Conservation (phyloP, 2,888 invertebrate genomes). For the Rhogogaster chlorosoma region DNA sequence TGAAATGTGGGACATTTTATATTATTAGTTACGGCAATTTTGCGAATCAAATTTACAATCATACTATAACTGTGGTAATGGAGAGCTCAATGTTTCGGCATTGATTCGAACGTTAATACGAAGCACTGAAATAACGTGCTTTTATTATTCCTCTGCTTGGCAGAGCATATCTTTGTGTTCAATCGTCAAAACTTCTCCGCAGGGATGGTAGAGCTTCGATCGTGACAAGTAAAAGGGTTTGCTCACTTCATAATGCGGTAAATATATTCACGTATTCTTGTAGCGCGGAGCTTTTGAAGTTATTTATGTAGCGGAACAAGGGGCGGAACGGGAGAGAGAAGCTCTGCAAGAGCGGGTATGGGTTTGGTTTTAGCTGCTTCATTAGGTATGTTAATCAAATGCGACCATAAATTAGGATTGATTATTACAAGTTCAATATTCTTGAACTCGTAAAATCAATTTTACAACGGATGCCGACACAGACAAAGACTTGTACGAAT, state of each 20-base stretch:
- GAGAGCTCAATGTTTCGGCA: not conserved
- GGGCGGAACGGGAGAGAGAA: conserved; percentile 9
- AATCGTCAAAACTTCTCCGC: not conserved
- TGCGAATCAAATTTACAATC: not conserved
- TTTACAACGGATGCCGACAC: conserved; percentile 21
- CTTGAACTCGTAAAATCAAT: conserved; percentile 48
- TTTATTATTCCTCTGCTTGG: not conserved
- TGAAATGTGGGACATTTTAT: not conserved
- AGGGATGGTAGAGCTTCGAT: not conserved
- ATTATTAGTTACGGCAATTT: not conserved
- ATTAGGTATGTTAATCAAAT: conserved; percentile 76
- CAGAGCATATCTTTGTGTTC: not conserved
- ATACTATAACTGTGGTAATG: not conserved
- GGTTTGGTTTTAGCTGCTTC: conserved; percentile 67
- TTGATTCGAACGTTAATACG: not conserved
- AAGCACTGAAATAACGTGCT: not conserved
- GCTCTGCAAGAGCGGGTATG: not conserved
- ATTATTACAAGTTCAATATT: conserved; percentile 61
- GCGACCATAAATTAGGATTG: conserved; percentile 74
- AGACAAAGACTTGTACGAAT: conserved; percentile 7
- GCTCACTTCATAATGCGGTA: not conserved
- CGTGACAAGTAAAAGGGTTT: conserved; percentile 12
- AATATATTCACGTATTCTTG: conserved; percentile 24
- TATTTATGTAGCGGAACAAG: not conserved
- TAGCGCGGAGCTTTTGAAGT: conserved; percentile 1